A percentile compares a stretch with the other conserved stretches of the same genome.
phyloP scores from a whole-genome alignment of 1,140 invertebrate species.

The Acyrthosiphon pisum region DNA sequence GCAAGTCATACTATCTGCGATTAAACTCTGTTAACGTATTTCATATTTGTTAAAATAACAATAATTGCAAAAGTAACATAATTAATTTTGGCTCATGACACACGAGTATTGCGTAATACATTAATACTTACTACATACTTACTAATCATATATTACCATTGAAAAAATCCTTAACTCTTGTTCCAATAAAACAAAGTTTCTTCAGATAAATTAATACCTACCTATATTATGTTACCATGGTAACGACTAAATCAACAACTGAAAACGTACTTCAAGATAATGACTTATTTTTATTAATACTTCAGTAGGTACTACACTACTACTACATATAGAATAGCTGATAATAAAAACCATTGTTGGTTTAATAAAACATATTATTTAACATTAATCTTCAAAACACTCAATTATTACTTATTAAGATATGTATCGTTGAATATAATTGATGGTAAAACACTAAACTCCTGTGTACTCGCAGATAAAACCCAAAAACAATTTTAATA shows the following conservation, averaged over 20 bases:
- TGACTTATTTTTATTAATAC: background rate
- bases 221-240: background rate
- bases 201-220: too few relatives aligned
- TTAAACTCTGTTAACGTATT: too few relatives aligned
- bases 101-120: too few relatives aligned
- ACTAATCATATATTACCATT: too few relatives aligned
- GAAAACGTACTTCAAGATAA: background rate
- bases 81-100: too few relatives aligned
- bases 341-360: too few relatives aligned
- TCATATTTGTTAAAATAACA: too few relatives aligned
- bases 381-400: background rate
- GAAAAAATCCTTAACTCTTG: too few relatives aligned
- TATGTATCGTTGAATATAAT: background rate
- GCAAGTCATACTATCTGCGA: too few relatives aligned
- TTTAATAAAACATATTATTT: background rate
- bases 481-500: background rate
- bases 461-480: background rate
- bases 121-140: too few relatives aligned
- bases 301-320: background rate
- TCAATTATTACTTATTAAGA: background rate
- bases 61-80: too few relatives aligned
- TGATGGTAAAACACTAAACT: background rate
- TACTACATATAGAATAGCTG: background rate
- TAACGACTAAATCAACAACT: background rate
- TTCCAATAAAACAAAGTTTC: too few relatives aligned